Conservation (phyloP, 2,113 vertebrate genomes). For the Machaerirhynchus nigripectus region DNA sequence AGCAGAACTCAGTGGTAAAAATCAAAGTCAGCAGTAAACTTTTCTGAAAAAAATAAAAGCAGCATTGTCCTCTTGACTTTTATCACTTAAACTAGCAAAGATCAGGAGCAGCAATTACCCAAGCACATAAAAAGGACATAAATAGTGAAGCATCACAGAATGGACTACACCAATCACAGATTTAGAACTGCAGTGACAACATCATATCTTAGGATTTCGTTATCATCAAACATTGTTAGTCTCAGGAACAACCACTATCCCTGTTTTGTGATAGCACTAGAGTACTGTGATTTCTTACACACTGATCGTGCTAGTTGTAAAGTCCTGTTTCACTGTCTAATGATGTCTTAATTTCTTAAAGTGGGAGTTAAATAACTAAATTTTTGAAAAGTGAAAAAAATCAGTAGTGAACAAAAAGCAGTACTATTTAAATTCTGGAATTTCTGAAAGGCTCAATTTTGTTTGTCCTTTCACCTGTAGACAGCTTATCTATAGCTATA, state of each 20-base stretch:
- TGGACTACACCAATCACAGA: not conserved
- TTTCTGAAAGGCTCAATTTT: not conserved
- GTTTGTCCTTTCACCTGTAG: not conserved
- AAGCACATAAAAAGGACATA: not conserved
- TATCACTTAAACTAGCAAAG: not conserved
- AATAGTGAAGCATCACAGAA: not conserved
- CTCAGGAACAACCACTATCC: not conserved
- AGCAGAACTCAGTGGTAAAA: not conserved
- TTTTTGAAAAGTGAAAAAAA: not conserved
- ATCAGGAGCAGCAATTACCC: not conserved
- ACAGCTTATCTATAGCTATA: not conserved
- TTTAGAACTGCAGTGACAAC: not conserved
- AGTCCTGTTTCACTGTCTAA: not conserved
- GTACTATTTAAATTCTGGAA: not conserved
- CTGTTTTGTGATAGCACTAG: not conserved
- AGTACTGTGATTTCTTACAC: not conserved
- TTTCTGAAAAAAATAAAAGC: not conserved
- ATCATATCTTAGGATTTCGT: not conserved
- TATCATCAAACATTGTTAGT: not conserved
- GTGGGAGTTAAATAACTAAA: fast-evolving
- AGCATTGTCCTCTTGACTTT: not conserved
- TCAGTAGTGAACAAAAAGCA: not conserved
- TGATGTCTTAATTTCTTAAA: not conserved
- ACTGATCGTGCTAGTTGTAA: not conserved
- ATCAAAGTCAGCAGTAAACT: not conserved